These are phyloP conservation scores for Nomada fucata DNA, from an alignment of 2,888 invertebrate genomes.

Conservation along the genomic window DNA sequence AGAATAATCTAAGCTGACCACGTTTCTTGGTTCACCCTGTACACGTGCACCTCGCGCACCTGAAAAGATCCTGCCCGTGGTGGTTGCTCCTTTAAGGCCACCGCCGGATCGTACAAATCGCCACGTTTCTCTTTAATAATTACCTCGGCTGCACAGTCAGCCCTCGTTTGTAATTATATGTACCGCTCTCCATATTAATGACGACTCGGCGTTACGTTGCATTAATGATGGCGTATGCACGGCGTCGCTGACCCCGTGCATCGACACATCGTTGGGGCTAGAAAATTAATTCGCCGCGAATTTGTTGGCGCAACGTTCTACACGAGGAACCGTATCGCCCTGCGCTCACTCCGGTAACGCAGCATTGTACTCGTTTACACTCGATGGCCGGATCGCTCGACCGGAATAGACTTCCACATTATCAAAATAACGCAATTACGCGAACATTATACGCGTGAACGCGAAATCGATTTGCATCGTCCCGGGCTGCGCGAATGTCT, in stretches of 20 bases:
- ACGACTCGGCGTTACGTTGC: slow-evolving; percentile 29
- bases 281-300: slow-evolving; percentile 45
- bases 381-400: not conserved
- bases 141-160: not conserved
- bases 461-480: slow-evolving; percentile 38
- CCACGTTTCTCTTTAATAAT: slow-evolving; percentile 28
- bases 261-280: slow-evolving; percentile 14
- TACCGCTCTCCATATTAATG: slow-evolving; percentile 17
- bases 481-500: not conserved
- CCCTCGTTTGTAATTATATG: slow-evolving; percentile 31
- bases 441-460: slow-evolving; percentile 31
- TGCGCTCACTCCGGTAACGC: slow-evolving; percentile 9
- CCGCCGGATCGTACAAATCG: not conserved
- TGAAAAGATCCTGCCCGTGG: too few relatives aligned
- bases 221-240: slow-evolving; percentile 39
- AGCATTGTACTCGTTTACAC: slow-evolving; percentile 18
- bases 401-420: slow-evolving; percentile 32
- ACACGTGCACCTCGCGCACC: too few relatives aligned
- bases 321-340: slow-evolving; percentile 38
- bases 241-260: slow-evolving; percentile 10
- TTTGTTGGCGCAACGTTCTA: slow-evolving; percentile 27
- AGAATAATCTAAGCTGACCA: too few relatives aligned
- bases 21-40: too few relatives aligned
- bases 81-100: too few relatives aligned
- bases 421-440: slow-evolving; percentile 43